Evolutionary conservation across 2,113 vertebrate genomes (phyloP).

Genomic region (Psittacula cyanocephala): DNA sequence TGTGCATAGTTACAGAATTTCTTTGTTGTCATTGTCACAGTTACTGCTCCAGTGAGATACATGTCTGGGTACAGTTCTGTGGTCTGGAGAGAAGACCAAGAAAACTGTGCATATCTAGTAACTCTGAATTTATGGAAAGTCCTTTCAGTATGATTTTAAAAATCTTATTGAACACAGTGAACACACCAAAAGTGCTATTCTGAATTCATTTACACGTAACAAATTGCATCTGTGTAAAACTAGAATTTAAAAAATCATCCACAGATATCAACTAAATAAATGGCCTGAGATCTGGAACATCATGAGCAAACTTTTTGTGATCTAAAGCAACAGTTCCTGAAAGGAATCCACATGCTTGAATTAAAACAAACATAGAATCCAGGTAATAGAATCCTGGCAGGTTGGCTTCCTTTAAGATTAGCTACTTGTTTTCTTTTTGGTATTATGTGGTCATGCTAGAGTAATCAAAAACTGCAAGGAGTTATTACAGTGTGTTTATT

Average conservation of each 20-base stretch:
- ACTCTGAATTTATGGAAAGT: neutral
- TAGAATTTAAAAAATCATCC: neutral
- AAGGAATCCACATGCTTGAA: neutral
- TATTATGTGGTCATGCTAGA: neutral
- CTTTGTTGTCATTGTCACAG: neutral
- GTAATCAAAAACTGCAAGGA: neutral
- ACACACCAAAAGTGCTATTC: neutral
- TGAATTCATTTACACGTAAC: neutral
- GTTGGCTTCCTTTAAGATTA: neutral
- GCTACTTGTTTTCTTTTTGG: neutral
- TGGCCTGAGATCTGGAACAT: neutral
- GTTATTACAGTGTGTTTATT: neutral
- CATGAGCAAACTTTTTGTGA: neutral
- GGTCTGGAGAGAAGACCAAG: neutral
- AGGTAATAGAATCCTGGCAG: neutral
- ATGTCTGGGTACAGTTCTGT: neutral
- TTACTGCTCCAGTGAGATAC: neutral
- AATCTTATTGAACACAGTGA: neutral
- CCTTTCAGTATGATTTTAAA: neutral
- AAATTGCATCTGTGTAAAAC: neutral
- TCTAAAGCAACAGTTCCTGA: neutral
- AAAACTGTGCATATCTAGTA: neutral
- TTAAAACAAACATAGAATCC: rapidly evolving
- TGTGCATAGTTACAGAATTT: neutral
- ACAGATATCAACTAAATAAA: neutral